A percentile compares a stretch with the other conserved stretches of the same genome.
Conservation (phyloP, 2,888 invertebrate genomes). For the Agelastica alni region DNA sequence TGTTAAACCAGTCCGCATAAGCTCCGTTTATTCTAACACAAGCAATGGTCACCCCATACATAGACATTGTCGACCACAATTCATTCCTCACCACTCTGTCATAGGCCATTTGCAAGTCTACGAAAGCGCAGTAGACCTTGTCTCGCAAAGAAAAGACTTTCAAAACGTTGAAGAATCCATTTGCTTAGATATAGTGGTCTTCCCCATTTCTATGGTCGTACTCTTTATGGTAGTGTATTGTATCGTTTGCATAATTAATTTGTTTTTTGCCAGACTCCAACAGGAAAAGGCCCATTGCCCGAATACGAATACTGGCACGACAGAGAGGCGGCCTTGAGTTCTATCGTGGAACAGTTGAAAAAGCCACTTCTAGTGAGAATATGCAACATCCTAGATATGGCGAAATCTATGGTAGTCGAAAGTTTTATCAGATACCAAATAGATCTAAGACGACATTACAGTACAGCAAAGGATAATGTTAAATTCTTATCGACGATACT, state of each 20-base stretch:
- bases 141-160: background rate
- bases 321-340: slow-evolving; percentile 75
- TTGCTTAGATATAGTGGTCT: too few relatives aligned
- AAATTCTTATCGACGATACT: slow-evolving; percentile 76
- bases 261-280: slow-evolving; percentile 58
- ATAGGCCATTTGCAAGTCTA: too few relatives aligned
- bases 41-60: too few relatives aligned
- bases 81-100: too few relatives aligned
- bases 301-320: slow-evolving; percentile 88
- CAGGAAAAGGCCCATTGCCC: slow-evolving; percentile 78
- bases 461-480: slow-evolving; percentile 77
- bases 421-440: slow-evolving; percentile 65
- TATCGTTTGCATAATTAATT: too few relatives aligned
- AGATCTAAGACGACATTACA: slow-evolving; percentile 68
- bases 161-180: too few relatives aligned
- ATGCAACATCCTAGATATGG: slow-evolving; percentile 61
- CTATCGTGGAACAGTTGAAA: slow-evolving; percentile 81
- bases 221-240: too few relatives aligned
- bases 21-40: too few relatives aligned
- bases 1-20: too few relatives aligned
- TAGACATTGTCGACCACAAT: too few relatives aligned
- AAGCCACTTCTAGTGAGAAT: slow-evolving; percentile 69
- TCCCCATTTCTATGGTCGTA: too few relatives aligned
- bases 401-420: slow-evolving; percentile 62
- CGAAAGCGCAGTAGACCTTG: too few relatives aligned